Conservation (phyloP, 2,888 invertebrate species). For the Elegia similella region DNA sequence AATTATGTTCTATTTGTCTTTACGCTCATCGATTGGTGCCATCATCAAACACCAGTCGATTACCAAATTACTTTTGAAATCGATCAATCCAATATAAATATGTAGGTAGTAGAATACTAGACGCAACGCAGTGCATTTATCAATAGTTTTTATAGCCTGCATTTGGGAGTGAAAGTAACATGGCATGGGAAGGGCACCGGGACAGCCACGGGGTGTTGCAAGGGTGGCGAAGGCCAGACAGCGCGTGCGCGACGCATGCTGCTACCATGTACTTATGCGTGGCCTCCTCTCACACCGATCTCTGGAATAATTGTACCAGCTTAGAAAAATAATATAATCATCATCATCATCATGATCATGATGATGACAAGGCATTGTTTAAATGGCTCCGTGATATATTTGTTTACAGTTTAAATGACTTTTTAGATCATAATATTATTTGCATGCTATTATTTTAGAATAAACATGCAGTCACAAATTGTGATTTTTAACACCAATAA, state of each 20-base stretch:
- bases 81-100: no score
- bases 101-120: background rate
- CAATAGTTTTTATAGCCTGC: constrained; percentile 38
- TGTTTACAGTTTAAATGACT: no score
- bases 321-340: no score
- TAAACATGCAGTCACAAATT: no score
- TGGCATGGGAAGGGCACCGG: constrained; percentile 71
- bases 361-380: no score
- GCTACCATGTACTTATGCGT: constrained; percentile 13
- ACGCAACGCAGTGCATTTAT: constrained; percentile 25
- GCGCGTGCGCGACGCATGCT: constrained; percentile 39
- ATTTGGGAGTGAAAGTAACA: constrained; percentile 70
- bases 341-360: no score
- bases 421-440: no score
- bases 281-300: constrained; percentile 45
- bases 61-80: background rate
- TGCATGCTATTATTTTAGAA: no score
- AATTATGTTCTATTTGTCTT: no score
- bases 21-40: no score
- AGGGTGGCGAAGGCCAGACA: constrained; percentile 37
- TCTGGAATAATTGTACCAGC: background rate
- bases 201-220: constrained; percentile 52
- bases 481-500: no score
- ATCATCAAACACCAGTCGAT: background rate
- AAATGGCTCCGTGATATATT: no score